Percentiles rank a stretch among this genome's conserved stretches.
These are phyloP conservation scores for Germaria angustata DNA, from an alignment of 2,888 invertebrate genomes.

Conservation along the genomic window DNA sequence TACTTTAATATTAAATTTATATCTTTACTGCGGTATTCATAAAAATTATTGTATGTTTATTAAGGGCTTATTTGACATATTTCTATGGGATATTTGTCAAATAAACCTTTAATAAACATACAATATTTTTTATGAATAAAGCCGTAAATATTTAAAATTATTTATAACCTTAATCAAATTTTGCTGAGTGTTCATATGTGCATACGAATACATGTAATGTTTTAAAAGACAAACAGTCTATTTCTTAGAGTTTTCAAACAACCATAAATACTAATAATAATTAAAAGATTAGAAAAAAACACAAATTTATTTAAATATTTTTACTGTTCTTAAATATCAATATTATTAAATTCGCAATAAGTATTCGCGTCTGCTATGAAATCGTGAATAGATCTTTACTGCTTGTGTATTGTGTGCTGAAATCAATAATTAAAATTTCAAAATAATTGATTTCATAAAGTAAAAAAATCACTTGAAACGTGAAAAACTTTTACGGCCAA, in stretches of 20 bases:
- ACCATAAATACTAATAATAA: background rate
- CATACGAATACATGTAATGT: background rate
- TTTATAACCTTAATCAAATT: background rate
- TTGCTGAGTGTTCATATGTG: background rate
- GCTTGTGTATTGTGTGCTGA: conserved; percentile 12
- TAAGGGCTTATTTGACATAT: too few species aligned
- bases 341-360: conserved; percentile 40
- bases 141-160: too few species aligned
- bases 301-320: background rate
- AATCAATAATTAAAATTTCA: conserved; percentile 37
- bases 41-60: too few species aligned
- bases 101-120: too few species aligned
- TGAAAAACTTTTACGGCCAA: conserved; percentile 52
- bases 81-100: too few species aligned
- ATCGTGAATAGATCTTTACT: conserved; percentile 6
- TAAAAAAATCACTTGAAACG: conserved; percentile 52
- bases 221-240: conserved; percentile 6
- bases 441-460: conserved; percentile 14
- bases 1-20: too few species aligned
- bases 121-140: too few species aligned
- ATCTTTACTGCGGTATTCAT: too few species aligned
- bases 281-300: background rate
- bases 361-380: background rate
- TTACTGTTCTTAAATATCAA: background rate
- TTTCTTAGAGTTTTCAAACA: background rate